Evolutionary conservation across 2,888 invertebrate genomes (phyloP).

Genomic region (Ptycholaimellus sp.): DNA sequence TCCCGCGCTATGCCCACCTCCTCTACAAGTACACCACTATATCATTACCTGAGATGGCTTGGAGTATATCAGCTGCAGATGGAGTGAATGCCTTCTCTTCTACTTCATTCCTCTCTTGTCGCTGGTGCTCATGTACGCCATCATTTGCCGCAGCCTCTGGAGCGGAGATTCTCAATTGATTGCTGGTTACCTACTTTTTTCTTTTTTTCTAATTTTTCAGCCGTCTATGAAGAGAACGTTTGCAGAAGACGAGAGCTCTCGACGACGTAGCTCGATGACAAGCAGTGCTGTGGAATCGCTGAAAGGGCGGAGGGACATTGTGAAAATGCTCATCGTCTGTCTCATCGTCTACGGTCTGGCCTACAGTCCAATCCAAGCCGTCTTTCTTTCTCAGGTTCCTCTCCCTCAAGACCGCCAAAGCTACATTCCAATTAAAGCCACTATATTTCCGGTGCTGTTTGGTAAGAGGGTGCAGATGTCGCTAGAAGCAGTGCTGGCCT

Average conservation of each 20-base stretch:
- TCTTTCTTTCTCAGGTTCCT: not conserved
- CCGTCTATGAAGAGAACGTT: not conserved
- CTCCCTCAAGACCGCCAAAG: not conserved
- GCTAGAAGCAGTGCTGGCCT: no score
- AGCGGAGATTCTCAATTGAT: slow-evolving; percentile 8
- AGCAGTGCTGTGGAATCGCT: slow-evolving; percentile 1
- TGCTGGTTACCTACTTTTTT: not conserved
- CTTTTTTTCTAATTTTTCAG: not conserved
- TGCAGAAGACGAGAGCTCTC: not conserved
- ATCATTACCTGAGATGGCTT: slow-evolving; percentile 10
- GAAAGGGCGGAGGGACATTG: slow-evolving; percentile 25
- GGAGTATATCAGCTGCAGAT: slow-evolving; percentile 9
- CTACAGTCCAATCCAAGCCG: slow-evolving; percentile 27
- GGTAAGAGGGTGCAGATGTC: no score
- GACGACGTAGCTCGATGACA: no score
- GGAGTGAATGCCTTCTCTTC: slow-evolving; percentile 11
- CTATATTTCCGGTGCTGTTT: no score
- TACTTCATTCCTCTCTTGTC: slow-evolving; percentile 15
- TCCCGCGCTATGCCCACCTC: no score
- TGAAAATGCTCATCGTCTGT: slow-evolving; percentile 30
- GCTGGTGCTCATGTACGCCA: slow-evolving; percentile 13
- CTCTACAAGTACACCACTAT: not conserved
- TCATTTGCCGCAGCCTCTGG: slow-evolving; percentile 11
- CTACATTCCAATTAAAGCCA: not conserved
- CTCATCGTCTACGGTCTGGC: slow-evolving; percentile 29